Evolutionary conservation across 2,888 invertebrate species (phyloP), one percentile per base, ranked within the genome.

Genomic region (Caenorhabditis macrosperma): DNA sequence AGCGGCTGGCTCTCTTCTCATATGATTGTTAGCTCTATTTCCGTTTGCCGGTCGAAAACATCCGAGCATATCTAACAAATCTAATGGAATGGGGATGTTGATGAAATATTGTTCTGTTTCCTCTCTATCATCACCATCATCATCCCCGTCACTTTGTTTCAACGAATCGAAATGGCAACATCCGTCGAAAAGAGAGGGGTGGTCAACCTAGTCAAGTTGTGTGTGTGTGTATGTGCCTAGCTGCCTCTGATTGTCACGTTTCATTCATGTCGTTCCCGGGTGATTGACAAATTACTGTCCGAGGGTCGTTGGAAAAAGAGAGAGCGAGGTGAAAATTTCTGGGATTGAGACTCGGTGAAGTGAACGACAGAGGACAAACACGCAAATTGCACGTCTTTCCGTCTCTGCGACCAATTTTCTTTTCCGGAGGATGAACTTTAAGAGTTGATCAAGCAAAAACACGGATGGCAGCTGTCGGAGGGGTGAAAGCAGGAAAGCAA

Each of bases 261-360:
- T 61, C 71, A 71, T 71, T 71, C 71, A 55, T 63, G 46, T 71
- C 71, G 61, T 71, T 71, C 52, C 28, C 54, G 61, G 55, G 61
- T 71, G 71, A 71, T 71, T 71, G 71, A 71, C 71, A 71, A 71
- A 71, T 71, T 71, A 71, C 71, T 63, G 71, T 71, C 28, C 54
- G 17, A 41, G 60, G 44, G 60, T 60, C 50, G 52, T 69, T 60
- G 50, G 50, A 59, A 59, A 33, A 10, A 20, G 55, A 30, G 64
- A 28, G 15, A 46, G 57, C 7, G 12, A 41, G n/a, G 26, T 17
- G 57, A 41, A 54, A 28, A 57, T 38, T 60, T 41, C 55, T 50
- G 59, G 41, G 28, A 55, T 38, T 22, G 55, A 44, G 46, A 59
- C 26, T 26, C 9, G 38, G 15, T 5, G 28, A 15, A n/a, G 7